phyloP scores from a whole-genome alignment of 2,113 vertebrate species.

The Passer montanus region DNA sequence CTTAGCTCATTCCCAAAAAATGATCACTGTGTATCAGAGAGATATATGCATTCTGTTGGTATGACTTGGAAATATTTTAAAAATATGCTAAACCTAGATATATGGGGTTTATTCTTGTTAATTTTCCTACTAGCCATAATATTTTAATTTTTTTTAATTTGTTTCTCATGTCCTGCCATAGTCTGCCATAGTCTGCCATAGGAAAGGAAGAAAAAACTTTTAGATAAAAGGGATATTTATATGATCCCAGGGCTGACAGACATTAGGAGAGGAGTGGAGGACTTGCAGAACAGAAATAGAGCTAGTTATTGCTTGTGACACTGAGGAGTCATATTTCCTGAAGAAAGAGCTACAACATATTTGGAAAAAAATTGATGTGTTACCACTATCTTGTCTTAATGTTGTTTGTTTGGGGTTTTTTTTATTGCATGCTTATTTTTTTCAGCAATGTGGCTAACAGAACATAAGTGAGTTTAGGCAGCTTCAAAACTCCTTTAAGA shows the following conservation, averaged over 20 bases:
- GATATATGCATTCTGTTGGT: neutral
- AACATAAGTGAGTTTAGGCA: neutral
- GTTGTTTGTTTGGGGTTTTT: accelerated
- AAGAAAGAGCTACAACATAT: neutral
- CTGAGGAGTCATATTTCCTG: neutral
- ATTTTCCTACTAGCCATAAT: neutral
- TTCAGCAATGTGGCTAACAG: neutral
- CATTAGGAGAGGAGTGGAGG: neutral
- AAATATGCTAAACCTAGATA: neutral
- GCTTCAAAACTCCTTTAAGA: neutral
- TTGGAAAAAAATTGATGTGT: neutral
- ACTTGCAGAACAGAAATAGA: neutral
- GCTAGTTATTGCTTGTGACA: neutral
- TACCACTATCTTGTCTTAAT: neutral
- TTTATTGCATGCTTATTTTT: neutral
- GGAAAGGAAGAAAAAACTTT: neutral
- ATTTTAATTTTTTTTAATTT: neutral
- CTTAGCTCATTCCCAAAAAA: neutral
- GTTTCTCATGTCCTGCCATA: neutral
- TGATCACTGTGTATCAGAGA: neutral
- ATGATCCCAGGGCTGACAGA: neutral
- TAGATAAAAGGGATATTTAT: neutral
- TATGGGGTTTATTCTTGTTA: neutral
- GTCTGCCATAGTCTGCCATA: too few relatives aligned
- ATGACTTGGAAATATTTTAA: neutral